These are phyloP conservation scores for Neosalanx taihuensis DNA, from an alignment of 2,797 vertebrate species.

Conservation along the genomic window DNA sequence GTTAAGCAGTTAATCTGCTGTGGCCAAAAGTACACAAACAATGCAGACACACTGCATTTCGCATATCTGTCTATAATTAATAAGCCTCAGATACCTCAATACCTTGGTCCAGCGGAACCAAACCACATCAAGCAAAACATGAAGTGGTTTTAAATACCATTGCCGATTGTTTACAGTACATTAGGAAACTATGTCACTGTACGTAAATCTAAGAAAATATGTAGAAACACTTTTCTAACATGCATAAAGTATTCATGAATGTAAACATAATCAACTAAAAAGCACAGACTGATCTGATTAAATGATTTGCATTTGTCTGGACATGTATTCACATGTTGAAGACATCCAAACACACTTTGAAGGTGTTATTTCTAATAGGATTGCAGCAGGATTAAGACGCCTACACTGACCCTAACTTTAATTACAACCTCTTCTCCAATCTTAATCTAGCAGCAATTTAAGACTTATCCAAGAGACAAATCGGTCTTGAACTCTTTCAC, in stretches of 20 bases:
- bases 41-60: too few species aligned
- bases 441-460: slow-evolving; percentile 7
- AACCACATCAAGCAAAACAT: background rate
- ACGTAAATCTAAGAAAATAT: too few species aligned
- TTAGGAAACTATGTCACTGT: too few species aligned
- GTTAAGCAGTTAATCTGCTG: too few species aligned
- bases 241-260: background rate
- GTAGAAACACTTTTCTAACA: background rate
- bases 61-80: too few species aligned
- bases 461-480: slow-evolving; percentile 1
- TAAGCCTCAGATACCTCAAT: too few species aligned
- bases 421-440: slow-evolving; percentile 16
- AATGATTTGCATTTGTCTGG: background rate
- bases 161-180: too few species aligned
- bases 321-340: slow-evolving; percentile 9
- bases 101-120: too few species aligned
- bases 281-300: background rate
- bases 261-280: background rate
- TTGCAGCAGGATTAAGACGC: slow-evolving; percentile 17
- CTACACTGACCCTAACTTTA: slow-evolving; percentile 6
- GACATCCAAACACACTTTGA: slow-evolving; percentile 9
- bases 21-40: too few species aligned
- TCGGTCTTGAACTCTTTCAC: background rate
- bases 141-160: background rate
- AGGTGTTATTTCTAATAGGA: slow-evolving; percentile 15